Percentiles rank a stretch among this genome's conserved stretches.
Conservation (phyloP, 2,888 invertebrate species). For the Emmelina monodactyla region DNA sequence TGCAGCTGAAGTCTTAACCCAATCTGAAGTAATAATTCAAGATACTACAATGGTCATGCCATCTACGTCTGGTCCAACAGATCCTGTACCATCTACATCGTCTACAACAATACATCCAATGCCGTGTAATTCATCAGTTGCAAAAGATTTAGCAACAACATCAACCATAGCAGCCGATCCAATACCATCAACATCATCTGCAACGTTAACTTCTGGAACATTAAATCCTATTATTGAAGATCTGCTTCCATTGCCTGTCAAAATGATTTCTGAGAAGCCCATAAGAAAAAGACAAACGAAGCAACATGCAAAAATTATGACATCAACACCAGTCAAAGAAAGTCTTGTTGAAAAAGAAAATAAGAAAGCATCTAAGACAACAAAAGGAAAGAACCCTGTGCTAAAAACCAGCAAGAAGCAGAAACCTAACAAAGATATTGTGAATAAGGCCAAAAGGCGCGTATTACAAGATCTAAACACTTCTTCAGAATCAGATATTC, state of each 20-base stretch:
- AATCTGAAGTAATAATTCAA: slow-evolving; percentile 14
- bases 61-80: too few relatives aligned
- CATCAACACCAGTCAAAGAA: slow-evolving; percentile 22
- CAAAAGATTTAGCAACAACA: too few relatives aligned
- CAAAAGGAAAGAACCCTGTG: slow-evolving; percentile 11
- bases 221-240: too few relatives aligned
- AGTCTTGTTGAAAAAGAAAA: slow-evolving; percentile 20
- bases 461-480: slow-evolving; percentile 16
- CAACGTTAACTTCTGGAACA: not conserved
- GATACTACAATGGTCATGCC: too few relatives aligned
- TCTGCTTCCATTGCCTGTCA: too few relatives aligned
- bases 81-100: not conserved
- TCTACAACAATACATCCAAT: not conserved
- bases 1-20: slow-evolving; percentile 13
- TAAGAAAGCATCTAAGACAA: slow-evolving; percentile 17
- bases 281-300: slow-evolving; percentile 20
- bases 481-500: slow-evolving; percentile 16
- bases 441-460: slow-evolving; percentile 16
- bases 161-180: not conserved
- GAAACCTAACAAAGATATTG: slow-evolving; percentile 14
- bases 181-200: not conserved
- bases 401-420: slow-evolving; percentile 17
- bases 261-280: too few relatives aligned
- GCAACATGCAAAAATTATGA: slow-evolving; percentile 23
- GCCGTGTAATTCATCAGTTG: too few relatives aligned